Evolutionary conservation across 2,888 invertebrate species (phyloP).

Genomic region (Eulithis prunata): DNA sequence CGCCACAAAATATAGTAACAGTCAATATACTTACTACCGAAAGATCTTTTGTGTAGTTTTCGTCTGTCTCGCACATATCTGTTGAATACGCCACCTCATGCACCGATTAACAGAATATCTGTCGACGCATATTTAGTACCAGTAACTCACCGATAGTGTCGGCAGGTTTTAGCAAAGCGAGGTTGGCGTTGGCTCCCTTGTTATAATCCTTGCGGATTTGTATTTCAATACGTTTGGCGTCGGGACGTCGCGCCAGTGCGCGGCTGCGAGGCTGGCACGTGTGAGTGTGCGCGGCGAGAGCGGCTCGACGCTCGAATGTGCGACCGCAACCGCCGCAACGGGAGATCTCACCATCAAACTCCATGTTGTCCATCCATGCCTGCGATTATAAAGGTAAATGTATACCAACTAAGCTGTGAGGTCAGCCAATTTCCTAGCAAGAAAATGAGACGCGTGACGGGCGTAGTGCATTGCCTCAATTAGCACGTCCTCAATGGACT

Average conservation of each 20-base stretch:
- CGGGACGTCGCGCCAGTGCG: slow-evolving; percentile 53
- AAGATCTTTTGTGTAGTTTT: too few relatives aligned
- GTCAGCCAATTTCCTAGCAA: too few relatives aligned
- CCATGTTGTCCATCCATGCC: slow-evolving; percentile 86
- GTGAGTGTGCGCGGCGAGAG: slow-evolving; percentile 88
- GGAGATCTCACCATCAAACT: slow-evolving; percentile 84
- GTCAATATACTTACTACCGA: too few relatives aligned
- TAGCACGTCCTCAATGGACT: too few relatives aligned
- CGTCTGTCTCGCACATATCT: too few relatives aligned
- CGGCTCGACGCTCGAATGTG: slow-evolving; percentile 89
- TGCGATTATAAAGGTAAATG: not conserved
- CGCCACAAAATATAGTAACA: too few relatives aligned
- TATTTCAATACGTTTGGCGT: slow-evolving; percentile 70
- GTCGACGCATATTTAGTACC: too few relatives aligned
- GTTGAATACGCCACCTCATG: too few relatives aligned
- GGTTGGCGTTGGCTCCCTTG: slow-evolving; percentile 55
- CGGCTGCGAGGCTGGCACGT: slow-evolving; percentile 85
- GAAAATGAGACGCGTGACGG: too few relatives aligned
- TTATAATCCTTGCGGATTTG: slow-evolving; percentile 78
- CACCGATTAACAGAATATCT: not conserved
- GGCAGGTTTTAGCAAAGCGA: slow-evolving; percentile 42
- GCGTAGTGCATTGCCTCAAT: too few relatives aligned
- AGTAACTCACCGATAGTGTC: slow-evolving; percentile 45
- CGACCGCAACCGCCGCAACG: slow-evolving; percentile 89
- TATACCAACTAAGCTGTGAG: too few relatives aligned